phyloP scores from a whole-genome alignment of 1,140 invertebrate genomes.

The Gonatopus flavifemur region DNA sequence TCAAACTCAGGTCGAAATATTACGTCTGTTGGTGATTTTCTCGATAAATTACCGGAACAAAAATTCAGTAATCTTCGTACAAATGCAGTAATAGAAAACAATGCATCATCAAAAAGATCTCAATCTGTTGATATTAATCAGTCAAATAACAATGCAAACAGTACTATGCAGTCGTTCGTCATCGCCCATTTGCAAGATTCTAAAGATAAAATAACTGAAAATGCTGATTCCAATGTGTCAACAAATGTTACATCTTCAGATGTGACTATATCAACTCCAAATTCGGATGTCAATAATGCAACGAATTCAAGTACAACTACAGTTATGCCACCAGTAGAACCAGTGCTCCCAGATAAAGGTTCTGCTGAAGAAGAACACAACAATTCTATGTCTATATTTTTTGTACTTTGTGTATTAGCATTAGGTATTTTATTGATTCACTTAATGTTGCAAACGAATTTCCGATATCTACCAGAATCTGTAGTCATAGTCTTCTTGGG shows the following conservation, averaged over 20 bases:
- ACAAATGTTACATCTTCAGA: constrained; percentile 5
- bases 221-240: background rate
- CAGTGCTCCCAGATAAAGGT: constrained; percentile 79
- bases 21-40: too few species aligned
- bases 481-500: constrained; percentile 96
- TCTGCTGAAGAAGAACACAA: constrained; percentile 94
- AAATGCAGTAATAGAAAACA: too few species aligned
- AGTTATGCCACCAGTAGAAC: constrained; percentile 65
- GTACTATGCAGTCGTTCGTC: too few species aligned
- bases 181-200: too few species aligned
- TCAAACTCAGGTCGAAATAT: too few species aligned
- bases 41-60: too few species aligned
- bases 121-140: too few species aligned
- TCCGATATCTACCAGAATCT: constrained; percentile 96
- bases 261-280: constrained; percentile 6
- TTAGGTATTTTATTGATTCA: constrained; percentile 93
- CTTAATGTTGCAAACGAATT: constrained; percentile 90
- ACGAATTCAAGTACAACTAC: constrained; percentile 55
- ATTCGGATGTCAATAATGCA: constrained; percentile 30
- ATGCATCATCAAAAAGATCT: too few species aligned
- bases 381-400: constrained; percentile 95
- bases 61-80: too few species aligned
- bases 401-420: constrained; percentile 90
- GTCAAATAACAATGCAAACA: too few species aligned
- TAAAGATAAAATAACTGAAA: constrained; percentile 17